Percentiles rank a stretch among this genome's conserved stretches.
phyloP scores from a whole-genome alignment of 2,888 invertebrate species.

The Leptinotarsa tumamoca region DNA sequence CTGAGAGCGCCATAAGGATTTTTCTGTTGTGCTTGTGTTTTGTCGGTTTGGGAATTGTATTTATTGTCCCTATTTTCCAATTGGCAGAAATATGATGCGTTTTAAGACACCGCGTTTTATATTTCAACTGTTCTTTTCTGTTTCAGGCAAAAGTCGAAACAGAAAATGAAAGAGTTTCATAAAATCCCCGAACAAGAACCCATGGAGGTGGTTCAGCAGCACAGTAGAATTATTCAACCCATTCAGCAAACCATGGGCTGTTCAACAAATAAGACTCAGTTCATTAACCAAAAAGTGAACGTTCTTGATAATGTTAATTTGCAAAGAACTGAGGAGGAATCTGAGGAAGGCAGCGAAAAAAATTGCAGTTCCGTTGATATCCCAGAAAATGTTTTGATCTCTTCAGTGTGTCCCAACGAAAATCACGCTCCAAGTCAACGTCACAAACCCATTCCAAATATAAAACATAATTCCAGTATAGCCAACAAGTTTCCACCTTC shows the following conservation, averaged over 20 bases:
- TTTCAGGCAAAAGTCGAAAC: conserved; percentile 51
- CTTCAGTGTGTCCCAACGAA: conserved; percentile 55
- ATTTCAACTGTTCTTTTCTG: neutral
- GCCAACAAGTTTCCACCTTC: conserved; percentile 51
- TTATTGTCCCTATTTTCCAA: too few species aligned
- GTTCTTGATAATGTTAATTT: conserved; percentile 61
- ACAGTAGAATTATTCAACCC: conserved; percentile 44
- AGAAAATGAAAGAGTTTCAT: conserved; percentile 48
- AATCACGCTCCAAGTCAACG: conserved; percentile 56
- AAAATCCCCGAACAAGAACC: conserved; percentile 55
- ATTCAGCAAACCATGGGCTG: conserved; percentile 36
- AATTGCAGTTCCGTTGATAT: conserved; percentile 17
- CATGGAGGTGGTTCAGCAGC: conserved; percentile 43
- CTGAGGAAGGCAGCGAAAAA: conserved; percentile 25
- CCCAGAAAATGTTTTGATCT: conserved; percentile 25
- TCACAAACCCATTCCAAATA: conserved; percentile 51
- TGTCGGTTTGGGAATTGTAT: too few species aligned
- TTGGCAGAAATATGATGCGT: too few species aligned
- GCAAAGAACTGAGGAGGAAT: conserved; percentile 49
- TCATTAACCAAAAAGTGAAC: conserved; percentile 59
- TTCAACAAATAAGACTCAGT: conserved; percentile 33
- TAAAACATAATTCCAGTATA: conserved; percentile 53
- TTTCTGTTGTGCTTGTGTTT: too few species aligned
- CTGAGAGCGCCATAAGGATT: too few species aligned
- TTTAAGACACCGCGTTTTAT: neutral